phyloP scores from a whole-genome alignment of 1,140 invertebrate genomes.

The Conus betulinus region DNA sequence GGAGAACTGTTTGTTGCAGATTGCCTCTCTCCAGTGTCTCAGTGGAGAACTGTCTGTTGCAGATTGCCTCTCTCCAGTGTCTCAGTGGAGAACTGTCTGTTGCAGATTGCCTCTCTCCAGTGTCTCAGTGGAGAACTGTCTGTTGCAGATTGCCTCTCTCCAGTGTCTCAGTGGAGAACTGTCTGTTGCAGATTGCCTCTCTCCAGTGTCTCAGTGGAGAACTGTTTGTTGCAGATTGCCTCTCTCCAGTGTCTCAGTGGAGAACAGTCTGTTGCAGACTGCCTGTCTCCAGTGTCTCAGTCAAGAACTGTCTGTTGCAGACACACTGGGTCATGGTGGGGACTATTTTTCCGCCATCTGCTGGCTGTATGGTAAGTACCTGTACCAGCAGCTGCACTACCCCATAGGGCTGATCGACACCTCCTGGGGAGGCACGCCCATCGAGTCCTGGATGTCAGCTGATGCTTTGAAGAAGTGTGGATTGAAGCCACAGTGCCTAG shows the following conservation, averaged over 20 bases:
- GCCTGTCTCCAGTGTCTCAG: neutral
- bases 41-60: neutral
- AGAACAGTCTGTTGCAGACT: neutral
- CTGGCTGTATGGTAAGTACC: conserved; percentile 63
- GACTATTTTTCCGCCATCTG: conserved; percentile 65
- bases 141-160: neutral
- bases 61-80: neutral
- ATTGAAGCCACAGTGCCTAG: neutral
- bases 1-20: no score
- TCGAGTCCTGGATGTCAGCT: conserved; percentile 59
- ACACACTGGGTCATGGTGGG: neutral
- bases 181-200: neutral
- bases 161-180: no score
- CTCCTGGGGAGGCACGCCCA: conserved; percentile 58
- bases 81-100: no score
- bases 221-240: neutral
- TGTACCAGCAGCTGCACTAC: conserved; percentile 49
- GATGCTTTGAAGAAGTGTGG: conserved; percentile 33
- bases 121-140: no score
- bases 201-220: neutral
- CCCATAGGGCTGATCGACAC: conserved; percentile 63
- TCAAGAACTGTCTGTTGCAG: neutral
- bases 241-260: no score
- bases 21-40: neutral
- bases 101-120: neutral